Evolutionary conservation across 2,113 vertebrate genomes (phyloP).

Genomic region (Mirza zaza): DNA sequence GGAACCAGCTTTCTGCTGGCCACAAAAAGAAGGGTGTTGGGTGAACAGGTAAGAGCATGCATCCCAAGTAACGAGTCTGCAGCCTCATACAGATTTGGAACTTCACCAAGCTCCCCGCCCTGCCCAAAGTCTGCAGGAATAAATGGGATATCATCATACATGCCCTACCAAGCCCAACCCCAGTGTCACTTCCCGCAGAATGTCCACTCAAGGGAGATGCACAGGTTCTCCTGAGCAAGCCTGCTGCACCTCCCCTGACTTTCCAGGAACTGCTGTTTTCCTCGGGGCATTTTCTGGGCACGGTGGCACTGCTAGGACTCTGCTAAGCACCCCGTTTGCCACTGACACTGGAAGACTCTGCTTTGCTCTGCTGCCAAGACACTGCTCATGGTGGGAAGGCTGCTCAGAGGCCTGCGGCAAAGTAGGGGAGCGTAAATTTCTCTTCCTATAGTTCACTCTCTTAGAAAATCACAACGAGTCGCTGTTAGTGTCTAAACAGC

Average conservation of each 20-base stretch:
- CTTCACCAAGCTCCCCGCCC: not conserved
- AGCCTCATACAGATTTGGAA: not conserved
- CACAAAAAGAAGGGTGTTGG: not conserved
- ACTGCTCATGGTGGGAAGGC: not conserved
- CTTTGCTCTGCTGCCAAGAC: not conserved
- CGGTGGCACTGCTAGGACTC: not conserved
- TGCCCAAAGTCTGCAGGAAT: not conserved
- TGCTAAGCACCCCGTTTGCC: not conserved
- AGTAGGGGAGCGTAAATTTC: not conserved
- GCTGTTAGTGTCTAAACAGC: not conserved
- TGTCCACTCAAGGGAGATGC: not conserved
- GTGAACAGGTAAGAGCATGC: not conserved
- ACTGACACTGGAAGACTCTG: not conserved
- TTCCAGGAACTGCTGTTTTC: not conserved
- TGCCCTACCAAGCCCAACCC: not conserved
- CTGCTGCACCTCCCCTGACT: not conserved
- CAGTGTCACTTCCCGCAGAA: not conserved
- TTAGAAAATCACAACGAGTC: not conserved
- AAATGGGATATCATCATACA: not conserved
- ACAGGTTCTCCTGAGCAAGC: not conserved
- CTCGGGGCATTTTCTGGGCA: not conserved
- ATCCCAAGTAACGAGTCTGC: not conserved
- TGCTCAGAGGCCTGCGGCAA: not conserved
- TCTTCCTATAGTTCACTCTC: not conserved
- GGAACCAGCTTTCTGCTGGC: not conserved